A percentile compares a stretch with the other conserved stretches of the same genome.
These are phyloP conservation scores for Elysia crispata DNA, from an alignment of 2,888 invertebrate species.

Conservation along the genomic window DNA sequence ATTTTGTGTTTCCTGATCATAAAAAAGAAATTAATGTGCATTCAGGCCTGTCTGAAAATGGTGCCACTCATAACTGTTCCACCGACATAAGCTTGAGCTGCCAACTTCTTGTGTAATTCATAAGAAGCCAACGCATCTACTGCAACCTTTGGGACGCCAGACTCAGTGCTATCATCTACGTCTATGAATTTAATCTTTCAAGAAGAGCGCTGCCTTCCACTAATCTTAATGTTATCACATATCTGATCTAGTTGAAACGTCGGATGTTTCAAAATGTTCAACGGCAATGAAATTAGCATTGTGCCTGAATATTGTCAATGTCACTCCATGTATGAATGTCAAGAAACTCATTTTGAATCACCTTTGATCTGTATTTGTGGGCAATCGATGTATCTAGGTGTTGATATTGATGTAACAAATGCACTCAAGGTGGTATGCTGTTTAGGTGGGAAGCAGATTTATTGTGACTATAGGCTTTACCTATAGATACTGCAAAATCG, in stretches of 20 bases:
- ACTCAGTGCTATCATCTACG: neutral
- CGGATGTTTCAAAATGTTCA: neutral
- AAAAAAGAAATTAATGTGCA: neutral
- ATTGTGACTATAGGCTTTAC: no score
- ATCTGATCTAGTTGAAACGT: neutral
- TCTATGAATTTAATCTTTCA: neutral
- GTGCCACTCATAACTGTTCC: slow-evolving; percentile 1
- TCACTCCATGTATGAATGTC: neutral
- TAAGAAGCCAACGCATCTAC: neutral
- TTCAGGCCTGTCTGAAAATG: neutral
- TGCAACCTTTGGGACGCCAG: neutral
- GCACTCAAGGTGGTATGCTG: no score
- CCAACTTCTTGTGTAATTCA: neutral
- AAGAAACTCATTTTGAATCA: neutral
- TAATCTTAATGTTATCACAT: neutral
- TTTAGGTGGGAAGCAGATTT: no score
- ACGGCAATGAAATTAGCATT: neutral
- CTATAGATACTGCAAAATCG: no score
- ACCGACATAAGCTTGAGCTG: neutral
- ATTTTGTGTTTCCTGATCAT: neutral
- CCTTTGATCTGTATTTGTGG: neutral
- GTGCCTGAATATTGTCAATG: neutral
- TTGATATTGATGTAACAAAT: no score
- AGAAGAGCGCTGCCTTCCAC: neutral
- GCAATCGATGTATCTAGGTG: neutral